Base-by-base conservation (phyloP, 2,113 vertebrate genomes). In the Gambusia holbrooki region DNA sequence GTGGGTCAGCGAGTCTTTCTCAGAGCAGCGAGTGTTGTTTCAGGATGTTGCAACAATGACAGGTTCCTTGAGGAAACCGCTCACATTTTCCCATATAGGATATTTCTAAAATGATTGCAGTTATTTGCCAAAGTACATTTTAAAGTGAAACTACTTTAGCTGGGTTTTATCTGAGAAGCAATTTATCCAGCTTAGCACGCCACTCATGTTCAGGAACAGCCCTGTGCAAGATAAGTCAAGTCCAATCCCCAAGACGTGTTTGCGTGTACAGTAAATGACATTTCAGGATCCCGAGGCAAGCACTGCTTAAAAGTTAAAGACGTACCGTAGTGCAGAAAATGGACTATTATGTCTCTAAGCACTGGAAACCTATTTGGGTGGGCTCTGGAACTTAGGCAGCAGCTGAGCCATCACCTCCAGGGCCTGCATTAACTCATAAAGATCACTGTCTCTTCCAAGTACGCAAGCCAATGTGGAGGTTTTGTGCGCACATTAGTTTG, bases 321-420 rank as follows among this genome's bases (percentile, higher is more conserved):
- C 58, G 69, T 48, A 40, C 32, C 66, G 77, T 69, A 58, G 71
- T 70, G 73, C 74, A 71, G 69, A 79, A 80, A 86, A 88, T 66
- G 67, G 30, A 78, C 84, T 65, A 72, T 85, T 81, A 79, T 88
- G 85, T 89, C 77, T 76, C 77, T 70, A 64, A 45, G 77, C 76
- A 54, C 32, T 33, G 65, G 82, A 82, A 73, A 80, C 79, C 88
- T 33, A 29, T 77, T 60, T 93, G 90, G 91, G 90, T 92, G 90
- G 91, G 82, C 92, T 64, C 69, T 76, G 81, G 84, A 80, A 82
- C 67, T 67, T 58, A 86, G 73, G 79, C 84, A 73, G 80, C 84
- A 77, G 74, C 84, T 86, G 89, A 93, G 87, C 83, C 84, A 84
- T 86, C 91, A 88, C 87, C 90, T 90, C 89, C 86, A 69, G 88